Base-by-base conservation (phyloP, 2,888 invertebrate genomes). In the Dryocosmus kuriphilus region DNA sequence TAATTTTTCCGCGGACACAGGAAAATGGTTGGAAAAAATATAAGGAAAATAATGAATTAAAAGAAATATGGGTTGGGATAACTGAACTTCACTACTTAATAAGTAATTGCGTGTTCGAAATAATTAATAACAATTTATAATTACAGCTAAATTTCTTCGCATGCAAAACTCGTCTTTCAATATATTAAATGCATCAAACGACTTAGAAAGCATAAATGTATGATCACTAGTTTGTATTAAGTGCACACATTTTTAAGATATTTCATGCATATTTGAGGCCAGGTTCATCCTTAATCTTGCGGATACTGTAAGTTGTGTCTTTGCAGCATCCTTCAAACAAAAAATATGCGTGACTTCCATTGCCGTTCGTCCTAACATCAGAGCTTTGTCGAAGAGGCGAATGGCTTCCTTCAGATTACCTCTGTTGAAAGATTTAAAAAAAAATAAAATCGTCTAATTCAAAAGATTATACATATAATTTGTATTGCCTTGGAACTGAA, bases 301-400 rank as follows among this genome's bases (percentile, higher is more conserved):
- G 0, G 96, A 95, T 61, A 97, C 96, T 90, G 95, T 96, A 74
- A 96, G 92, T 92, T 99, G 98, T 38, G 98, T 97, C 84, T 95
- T 94, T 14, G 98, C 98, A 24, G 98, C 98, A 92, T 98, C 97
- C 88, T 96, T 94, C 84, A 99, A 92, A 2, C 98, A 96, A 91
- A 96, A 98, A 88, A 98, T 93, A 91, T 98, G 98, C 38, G 96
- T 95, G 94, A 98, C 94, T 93, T 99, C 98, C 85, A 95, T 93
- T 92, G 96, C 96, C 22, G 97, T 97, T 90, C 97, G 96, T 62
- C 97, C 96, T 84, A 97, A 92, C 77, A 94, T 94, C 82, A 99
- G 95, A 51, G 98, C 98, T 90, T 96, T 97, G 88, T 98, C 96
- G 91, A 98, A 98, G 78, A 97, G 92, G 84, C 95, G 95, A 84